A percentile compares a stretch with the other conserved stretches of the same genome.
These are phyloP conservation scores for Mycteria americana DNA, from an alignment of 2,797 vertebrate genomes.

Conservation along the genomic window DNA sequence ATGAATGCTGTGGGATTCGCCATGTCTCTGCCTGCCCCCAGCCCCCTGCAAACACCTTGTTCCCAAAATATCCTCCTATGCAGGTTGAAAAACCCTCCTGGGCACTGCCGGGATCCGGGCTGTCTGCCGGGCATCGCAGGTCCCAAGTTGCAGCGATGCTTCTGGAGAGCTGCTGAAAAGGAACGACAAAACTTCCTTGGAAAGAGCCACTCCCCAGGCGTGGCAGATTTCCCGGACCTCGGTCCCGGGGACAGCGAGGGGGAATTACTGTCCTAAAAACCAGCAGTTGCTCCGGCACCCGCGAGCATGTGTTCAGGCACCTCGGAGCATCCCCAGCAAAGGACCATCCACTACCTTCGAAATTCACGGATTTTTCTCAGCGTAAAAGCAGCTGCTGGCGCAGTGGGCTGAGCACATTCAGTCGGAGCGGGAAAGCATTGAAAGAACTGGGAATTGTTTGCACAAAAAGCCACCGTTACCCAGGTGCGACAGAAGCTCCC, in stretches of 20 bases:
- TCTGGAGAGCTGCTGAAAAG: neutral
- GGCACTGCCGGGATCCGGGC: neutral
- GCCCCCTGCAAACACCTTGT: neutral
- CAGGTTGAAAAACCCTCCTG: neutral
- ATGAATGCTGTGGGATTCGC: neutral
- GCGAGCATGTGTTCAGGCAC: neutral
- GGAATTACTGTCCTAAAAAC: neutral
- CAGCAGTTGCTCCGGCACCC: neutral
- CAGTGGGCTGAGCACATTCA: neutral
- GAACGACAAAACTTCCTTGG: neutral
- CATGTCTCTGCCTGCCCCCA: neutral
- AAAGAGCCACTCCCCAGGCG: neutral
- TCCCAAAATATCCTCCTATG: neutral
- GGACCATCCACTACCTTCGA: neutral
- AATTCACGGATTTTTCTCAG: neutral
- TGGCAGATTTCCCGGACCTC: neutral
- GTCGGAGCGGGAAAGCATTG: neutral
- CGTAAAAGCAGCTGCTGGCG: neutral
- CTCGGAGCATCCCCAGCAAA: neutral
- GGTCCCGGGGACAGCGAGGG: neutral
- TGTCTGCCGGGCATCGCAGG: neutral
- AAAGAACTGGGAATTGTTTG: neutral
- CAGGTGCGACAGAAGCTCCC: neutral
- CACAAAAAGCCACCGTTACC: neutral
- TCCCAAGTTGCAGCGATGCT: neutral